Evolutionary conservation across 2,113 vertebrate genomes (phyloP).

Genomic region (Laticauda laticaudata): DNA sequence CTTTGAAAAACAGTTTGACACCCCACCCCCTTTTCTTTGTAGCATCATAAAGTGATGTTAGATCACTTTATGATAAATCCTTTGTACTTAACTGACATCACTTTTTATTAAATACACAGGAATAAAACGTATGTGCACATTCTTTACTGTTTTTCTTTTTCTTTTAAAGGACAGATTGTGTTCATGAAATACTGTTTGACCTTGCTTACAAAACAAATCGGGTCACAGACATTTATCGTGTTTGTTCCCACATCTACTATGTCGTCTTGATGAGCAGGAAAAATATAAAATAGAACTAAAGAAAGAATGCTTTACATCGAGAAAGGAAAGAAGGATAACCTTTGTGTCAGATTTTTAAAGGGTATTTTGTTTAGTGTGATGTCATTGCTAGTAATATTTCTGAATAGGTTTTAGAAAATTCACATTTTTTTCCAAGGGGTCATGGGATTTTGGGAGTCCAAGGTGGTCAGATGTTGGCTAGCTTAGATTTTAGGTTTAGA

Average conservation of each 20-base stretch:
- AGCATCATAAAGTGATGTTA: too few species aligned
- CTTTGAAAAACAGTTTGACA: too few species aligned
- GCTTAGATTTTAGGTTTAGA: background rate
- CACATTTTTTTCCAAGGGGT: conserved; percentile 20
- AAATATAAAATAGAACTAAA: conserved; percentile 58
- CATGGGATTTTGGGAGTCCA: background rate
- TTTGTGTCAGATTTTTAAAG: conserved; percentile 37
- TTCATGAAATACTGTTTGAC: conserved; percentile 26
- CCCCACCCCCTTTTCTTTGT: too few species aligned
- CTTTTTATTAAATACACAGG: conserved; percentile 28
- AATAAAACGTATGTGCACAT: background rate
- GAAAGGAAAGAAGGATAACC: conserved; percentile 5
- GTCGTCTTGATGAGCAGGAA: conserved; percentile 31
- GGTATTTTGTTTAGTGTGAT: conserved; percentile 34
- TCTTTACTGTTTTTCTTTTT: background rate
- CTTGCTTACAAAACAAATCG: conserved; percentile 27
- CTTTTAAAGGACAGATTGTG: conserved; percentile 7
- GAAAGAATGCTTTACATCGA: conserved; percentile 54
- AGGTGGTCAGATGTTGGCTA: background rate
- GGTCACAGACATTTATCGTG: conserved; percentile 19
- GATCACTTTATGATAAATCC: conserved; percentile 25
- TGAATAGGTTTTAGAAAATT: conserved; percentile 1
- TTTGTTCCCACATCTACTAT: conserved; percentile 40
- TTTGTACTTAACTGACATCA: background rate
- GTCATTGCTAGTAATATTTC: conserved; percentile 38